phyloP scores from a whole-genome alignment of 2,797 vertebrate genomes.

The Stomatorhinus walkeri region DNA sequence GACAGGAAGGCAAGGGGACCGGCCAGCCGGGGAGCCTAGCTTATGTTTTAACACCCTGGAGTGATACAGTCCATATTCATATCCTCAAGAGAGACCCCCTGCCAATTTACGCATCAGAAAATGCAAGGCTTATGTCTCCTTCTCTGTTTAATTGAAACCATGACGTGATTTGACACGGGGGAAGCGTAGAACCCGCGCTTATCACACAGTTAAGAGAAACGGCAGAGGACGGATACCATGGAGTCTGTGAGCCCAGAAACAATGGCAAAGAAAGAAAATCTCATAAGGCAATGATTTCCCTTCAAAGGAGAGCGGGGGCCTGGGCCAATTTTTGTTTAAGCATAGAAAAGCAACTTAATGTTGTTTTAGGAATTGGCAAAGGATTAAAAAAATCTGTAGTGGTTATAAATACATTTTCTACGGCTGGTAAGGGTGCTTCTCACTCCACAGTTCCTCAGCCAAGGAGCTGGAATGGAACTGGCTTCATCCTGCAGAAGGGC shows the following conservation, averaged over 20 bases:
- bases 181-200: not conserved
- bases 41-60: not conserved
- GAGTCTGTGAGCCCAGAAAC: not conserved
- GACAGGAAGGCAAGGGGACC: not conserved
- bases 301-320: not conserved
- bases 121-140: constrained; percentile 2
- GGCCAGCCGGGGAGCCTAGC: not conserved
- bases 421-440: constrained; percentile 13
- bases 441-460: not conserved
- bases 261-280: not conserved
- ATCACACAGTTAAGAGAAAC: not conserved
- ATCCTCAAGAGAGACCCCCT: not conserved
- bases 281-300: constrained; percentile 1
- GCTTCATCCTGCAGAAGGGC: not conserved
- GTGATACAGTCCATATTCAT: not conserved
- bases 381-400: constrained; percentile 5
- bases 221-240: not conserved
- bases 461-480: not conserved
- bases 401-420: constrained; percentile 8
- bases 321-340: constrained; percentile 3
- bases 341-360: constrained; percentile 7
- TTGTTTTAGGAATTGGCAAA: constrained; percentile 7
- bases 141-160: not conserved
- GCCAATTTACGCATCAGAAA: constrained; percentile 17
- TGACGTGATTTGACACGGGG: constrained; percentile 7